These are phyloP conservation scores for Priocnemis perturbator DNA, from an alignment of 2,888 invertebrate species.

Conservation along the genomic window DNA sequence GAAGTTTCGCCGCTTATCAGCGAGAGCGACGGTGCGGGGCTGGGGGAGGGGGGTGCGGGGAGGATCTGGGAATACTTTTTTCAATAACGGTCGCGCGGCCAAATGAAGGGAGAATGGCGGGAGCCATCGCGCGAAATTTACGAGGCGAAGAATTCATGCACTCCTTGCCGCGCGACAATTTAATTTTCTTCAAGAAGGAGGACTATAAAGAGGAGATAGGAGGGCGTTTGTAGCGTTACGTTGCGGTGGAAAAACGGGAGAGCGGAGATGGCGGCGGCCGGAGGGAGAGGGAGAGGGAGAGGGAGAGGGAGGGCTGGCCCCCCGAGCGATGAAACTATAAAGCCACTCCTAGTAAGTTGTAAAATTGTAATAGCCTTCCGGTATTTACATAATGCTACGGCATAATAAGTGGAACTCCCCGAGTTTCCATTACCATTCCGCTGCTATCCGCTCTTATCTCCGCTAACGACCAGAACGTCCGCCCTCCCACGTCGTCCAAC, in stretches of 20 bases:
- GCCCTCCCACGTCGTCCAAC: conserved; percentile 10
- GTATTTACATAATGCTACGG: conserved; percentile 72
- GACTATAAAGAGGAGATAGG: conserved; percentile 20
- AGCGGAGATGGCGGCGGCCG: conserved; percentile 20
- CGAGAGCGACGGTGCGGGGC: too few relatives aligned
- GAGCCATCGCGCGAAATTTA: too few relatives aligned
- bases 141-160: too few relatives aligned
- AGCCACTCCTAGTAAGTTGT: conserved; percentile 70
- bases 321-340: conserved; percentile 69
- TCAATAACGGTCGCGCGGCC: too few relatives aligned
- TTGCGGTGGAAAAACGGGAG: conserved; percentile 18
- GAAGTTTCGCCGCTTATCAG: too few relatives aligned
- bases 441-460: conserved; percentile 62
- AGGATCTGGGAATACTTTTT: too few relatives aligned
- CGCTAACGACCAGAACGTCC: conserved; percentile 58
- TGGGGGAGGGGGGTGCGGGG: too few relatives aligned
- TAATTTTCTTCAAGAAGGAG: conserved; percentile 33
- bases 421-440: conserved; percentile 66
- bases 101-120: too few relatives aligned
- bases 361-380: conserved; percentile 73
- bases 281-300: conserved; percentile 19
- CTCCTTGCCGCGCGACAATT: conserved; percentile 31
- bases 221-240: conserved; percentile 24
- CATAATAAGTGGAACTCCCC: conserved; percentile 70
- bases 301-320: conserved; percentile 40